Base-by-base conservation (phyloP, 2,797 vertebrate genomes). In the Amniataba percoides region DNA sequence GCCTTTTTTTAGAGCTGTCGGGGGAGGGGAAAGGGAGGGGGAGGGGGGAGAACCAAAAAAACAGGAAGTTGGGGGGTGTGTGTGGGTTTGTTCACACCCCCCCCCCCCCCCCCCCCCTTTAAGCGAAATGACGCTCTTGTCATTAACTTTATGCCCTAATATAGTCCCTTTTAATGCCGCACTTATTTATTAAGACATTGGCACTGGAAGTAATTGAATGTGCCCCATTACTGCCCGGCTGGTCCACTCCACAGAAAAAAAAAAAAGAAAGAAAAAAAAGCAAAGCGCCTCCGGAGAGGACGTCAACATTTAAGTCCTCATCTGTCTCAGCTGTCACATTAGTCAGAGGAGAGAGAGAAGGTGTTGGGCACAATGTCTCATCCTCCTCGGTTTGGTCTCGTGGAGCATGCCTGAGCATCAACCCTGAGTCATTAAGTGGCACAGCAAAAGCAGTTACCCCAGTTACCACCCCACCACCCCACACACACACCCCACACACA, bases 351-450 rank as follows among this genome's bases (percentile, higher is more conserved):
- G 67, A 61, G 67, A 61, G 62, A 13, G 65, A 74, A 82, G 77
- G 80, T 87, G 84, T 78, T 58, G 77, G 71, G 78, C 80, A 52
- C 74, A 63, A 85, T 53, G 70, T 56, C 46, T 74, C 73, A 85
- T 83, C 87, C 84, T 73, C 82, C 80, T 39, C 46, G 83, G 65
- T 78, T 82, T 69, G 82, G 75, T 79, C 42, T 72, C 23, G 42
- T 65, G 72, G 58, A 81, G 64, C 84, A 80, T 82, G 87, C 74
- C 80, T 81, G 25, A 87, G 86, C 84, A 84, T 85, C 80, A 78
- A 71, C 71, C 88, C 21, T 83, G 84, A 87, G 77, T 92, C 89
- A 93, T 91, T 89, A 88, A 83, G 65, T 71, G 71, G 65, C 77
- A 81, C 82, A 45, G 87, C 78, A 87, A 72, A 86, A 60, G 81